A percentile compares a stretch with the other conserved stretches of the same genome.
phyloP scores from a whole-genome alignment of 2,888 invertebrate species.

The Pachymerium ferrugineum region DNA sequence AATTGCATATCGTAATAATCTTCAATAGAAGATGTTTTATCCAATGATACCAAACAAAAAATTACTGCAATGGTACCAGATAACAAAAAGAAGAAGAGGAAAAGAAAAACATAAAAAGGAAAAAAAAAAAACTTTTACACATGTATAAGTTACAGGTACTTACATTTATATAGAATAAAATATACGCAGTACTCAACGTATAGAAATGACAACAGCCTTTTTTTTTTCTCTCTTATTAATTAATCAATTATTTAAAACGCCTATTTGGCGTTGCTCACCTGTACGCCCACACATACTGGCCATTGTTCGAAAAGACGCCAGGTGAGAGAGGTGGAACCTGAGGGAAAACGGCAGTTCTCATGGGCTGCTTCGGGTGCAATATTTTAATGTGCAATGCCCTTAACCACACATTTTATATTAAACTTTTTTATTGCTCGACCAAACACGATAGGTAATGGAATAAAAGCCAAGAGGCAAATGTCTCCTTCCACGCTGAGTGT shows the following conservation, averaged over 20 bases:
- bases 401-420: neutral
- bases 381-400: neutral
- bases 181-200: slow-evolving; percentile 28
- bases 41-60: neutral
- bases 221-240: no score
- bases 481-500: slow-evolving; percentile 4
- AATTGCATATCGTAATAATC: slow-evolving; percentile 25
- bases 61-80: neutral
- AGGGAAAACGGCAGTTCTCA: slow-evolving; percentile 9
- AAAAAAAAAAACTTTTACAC: slow-evolving; percentile 20
- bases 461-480: slow-evolving; percentile 28
- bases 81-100: no score
- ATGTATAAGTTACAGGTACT: slow-evolving; percentile 31
- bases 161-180: slow-evolving; percentile 32
- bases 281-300: slow-evolving; percentile 15
- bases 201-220: slow-evolving; percentile 23
- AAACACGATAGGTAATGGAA: slow-evolving; percentile 30
- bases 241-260: no score
- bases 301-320: slow-evolving; percentile 10
- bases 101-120: no score
- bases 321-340: slow-evolving; percentile 8
- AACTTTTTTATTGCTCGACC: slow-evolving; percentile 11
- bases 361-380: neutral
- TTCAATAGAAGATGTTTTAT: slow-evolving; percentile 20
- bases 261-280: no score